Evolutionary conservation across 1,140 invertebrate genomes (phyloP), one percentile per base, ranked within the genome.

Genomic region (Microplitis demolitor): DNA sequence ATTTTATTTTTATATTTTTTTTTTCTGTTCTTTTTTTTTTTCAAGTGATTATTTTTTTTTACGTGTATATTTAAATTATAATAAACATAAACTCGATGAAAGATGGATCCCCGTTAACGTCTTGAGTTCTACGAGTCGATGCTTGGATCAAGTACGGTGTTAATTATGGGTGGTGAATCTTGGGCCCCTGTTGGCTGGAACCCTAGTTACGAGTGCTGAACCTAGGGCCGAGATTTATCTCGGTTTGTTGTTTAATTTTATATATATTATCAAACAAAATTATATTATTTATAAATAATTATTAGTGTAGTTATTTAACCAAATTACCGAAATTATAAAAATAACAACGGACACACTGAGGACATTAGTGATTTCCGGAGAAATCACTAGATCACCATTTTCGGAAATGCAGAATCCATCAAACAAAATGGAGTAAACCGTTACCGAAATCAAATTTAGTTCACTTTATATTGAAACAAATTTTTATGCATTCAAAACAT

Each of bases 161-260:
- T 85, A 81, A 45, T 82, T 24, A 24, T 24, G 81, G 81, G 61
- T 78, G 82, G 80, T 85, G 84, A 81, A 81, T 79, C 78, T 84
- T 76, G 79, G 16, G 86, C 84, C 82, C 85, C 83, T 80, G 85
- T 80, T 79, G 83, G 82, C 84, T 80, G 85, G 85, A 86, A 86
- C 85, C 85, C 86, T 87, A 87, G 86, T 87, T 87, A 87, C 86
- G 86, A 87, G 86, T 87, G 81, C 86, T 85, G 86, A 86, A 79
- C 85, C 85, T 87, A 87, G 86, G 85, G 83, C 82, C 84, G 84
- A 87, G 85, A 83, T 77, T 72, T 51, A 50, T 67, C 66, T 77
- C 73, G 72, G 72, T 76, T 82, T 84, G 81, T 85, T 81, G 83
- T 75, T 76, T 84, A 72, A 56, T 31, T 16, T 50, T 64, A 54